phyloP scores from a whole-genome alignment of 2,888 invertebrate species.

The Drosophila lutescens region DNA sequence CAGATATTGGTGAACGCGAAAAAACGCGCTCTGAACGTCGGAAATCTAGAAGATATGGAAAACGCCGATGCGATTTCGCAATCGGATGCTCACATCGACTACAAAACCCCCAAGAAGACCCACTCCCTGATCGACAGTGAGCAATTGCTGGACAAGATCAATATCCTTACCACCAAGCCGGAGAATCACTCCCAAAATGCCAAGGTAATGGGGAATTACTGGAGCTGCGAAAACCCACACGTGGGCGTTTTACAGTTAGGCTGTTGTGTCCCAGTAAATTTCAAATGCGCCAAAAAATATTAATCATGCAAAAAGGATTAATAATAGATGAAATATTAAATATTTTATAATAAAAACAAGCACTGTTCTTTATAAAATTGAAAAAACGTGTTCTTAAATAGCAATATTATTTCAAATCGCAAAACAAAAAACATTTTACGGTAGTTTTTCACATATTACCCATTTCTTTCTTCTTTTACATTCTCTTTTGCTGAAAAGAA shows the following conservation, averaged over 20 bases:
- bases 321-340: too few species aligned
- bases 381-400: too few species aligned
- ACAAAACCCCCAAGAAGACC: conserved; percentile 80
- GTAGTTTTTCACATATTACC: background rate
- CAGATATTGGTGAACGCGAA: background rate
- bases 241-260: conserved; percentile 29
- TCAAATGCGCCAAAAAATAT: conserved; percentile 39
- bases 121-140: conserved; percentile 77
- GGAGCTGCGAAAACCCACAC: conserved; percentile 6
- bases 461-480: background rate
- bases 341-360: too few species aligned
- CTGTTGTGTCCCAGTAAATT: background rate
- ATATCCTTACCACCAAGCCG: conserved; percentile 83
- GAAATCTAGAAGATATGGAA: conserved; percentile 65
- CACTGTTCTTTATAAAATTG: too few species aligned
- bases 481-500: background rate
- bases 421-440: background rate
- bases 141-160: conserved; percentile 83
- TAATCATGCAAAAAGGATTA: background rate
- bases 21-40: background rate
- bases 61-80: conserved; percentile 53
- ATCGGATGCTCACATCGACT: conserved; percentile 65
- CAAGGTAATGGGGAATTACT: conserved; percentile 71
- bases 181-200: conserved; percentile 79
- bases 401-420: background rate